Evolutionary conservation across 2,797 vertebrate species (phyloP).

Genomic region (Monodelphis domestica): DNA sequence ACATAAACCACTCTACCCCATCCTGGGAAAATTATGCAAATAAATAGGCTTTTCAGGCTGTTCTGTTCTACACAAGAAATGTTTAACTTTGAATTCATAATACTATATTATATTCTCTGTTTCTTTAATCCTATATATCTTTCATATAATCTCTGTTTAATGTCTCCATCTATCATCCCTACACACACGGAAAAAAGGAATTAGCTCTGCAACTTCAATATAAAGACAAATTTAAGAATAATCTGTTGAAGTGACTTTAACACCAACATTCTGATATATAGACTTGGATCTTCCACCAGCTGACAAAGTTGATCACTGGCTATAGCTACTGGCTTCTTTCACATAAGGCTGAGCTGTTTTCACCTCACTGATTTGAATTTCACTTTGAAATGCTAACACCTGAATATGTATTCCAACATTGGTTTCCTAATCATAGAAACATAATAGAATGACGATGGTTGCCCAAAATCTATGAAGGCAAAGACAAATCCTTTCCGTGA

Average conservation of each 20-base stretch:
- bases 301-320: neutral
- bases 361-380: neutral
- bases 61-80: neutral
- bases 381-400: neutral
- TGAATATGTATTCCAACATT: neutral
- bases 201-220: neutral
- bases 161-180: neutral
- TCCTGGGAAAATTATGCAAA: neutral
- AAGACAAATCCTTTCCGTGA: neutral
- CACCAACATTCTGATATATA: neutral
- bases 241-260: neutral
- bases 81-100: no score
- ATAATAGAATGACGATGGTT: neutral
- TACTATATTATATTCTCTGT: neutral
- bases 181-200: neutral
- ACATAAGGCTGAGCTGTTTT: neutral
- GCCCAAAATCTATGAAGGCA: neutral
- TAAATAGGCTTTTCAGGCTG: neutral
- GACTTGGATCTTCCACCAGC: no score
- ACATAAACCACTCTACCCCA: neutral
- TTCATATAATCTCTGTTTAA: neutral
- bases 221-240: neutral
- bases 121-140: neutral
- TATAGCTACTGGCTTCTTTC: neutral
- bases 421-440: neutral